Base-by-base conservation (phyloP, 2,888 invertebrate species). In the Helleia helle region DNA sequence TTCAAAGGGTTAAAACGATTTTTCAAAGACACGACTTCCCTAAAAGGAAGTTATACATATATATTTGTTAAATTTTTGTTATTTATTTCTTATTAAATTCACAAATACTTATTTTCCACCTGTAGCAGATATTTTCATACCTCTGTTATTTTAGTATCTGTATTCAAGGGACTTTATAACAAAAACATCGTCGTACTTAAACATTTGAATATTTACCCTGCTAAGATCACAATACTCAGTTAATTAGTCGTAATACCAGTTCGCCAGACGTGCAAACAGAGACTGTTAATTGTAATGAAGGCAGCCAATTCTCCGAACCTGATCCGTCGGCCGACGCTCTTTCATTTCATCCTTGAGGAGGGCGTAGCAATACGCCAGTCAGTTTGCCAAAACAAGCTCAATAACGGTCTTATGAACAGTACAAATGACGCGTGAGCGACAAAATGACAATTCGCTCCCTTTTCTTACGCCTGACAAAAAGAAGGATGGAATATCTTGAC, bases 231-330 rank as follows among this genome's bases (percentile, higher is more conserved):
- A 75, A 72, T 71, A 68, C 71, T 63, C 62, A 57, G 74, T 71
- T 80, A 84, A 81, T 83, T 81, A 80, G 75, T 71, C 65, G 65
- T 74, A 79, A 80, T 77, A 77, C 71, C 73, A 72, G 67, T 80
- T 61, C 58, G 70, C 76, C 76, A 80, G 80, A 76, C 77, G 73
- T 73, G 71, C 73, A 80, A 79, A 80, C 79, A 81, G 71, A 72
- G 71, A 61, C 62, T 62, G 65, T 68, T 83, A 81, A 65, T 66
- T 63, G 64, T 67, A 65, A 81, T 81, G 76, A 81, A 79, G 67
- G 73, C 77, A 71, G 66, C 73, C 73, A 65, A 71, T 71, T 72
- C 69, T 65, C 68, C 64, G 58, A 24, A 63, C 56, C 61, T 61
- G 70, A 68, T 71, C 71, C 62, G 11, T 62, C 65, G n/a, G 71